Evolutionary conservation across 2,797 vertebrate genomes (phyloP).

Genomic region (Acrossocheilus wenchowensis): DNA sequence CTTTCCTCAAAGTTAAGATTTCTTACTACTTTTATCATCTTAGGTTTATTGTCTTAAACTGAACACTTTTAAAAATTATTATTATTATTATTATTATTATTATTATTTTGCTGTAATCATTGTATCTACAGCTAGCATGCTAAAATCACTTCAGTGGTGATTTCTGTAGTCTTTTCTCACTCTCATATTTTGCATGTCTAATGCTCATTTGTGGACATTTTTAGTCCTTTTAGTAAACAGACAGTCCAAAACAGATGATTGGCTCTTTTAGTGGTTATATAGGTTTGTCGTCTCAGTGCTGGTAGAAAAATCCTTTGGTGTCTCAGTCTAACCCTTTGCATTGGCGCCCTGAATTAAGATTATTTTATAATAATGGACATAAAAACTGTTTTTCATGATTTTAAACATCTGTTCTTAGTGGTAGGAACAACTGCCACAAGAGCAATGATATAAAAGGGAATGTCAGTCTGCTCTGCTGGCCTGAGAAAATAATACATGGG

Average conservation of each 20-base stretch:
- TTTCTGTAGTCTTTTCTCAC: background rate
- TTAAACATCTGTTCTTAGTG: background rate
- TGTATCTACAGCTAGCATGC: background rate
- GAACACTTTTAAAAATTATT: background rate
- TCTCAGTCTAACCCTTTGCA: background rate
- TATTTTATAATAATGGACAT: background rate
- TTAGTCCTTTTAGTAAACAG: background rate
- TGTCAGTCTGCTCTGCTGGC: background rate
- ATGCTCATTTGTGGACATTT: background rate
- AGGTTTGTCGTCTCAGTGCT: background rate
- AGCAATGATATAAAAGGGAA: background rate
- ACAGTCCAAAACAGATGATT: background rate
- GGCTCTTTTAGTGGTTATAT: background rate
- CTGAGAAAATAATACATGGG: conserved; percentile 17
- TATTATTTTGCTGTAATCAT: background rate
- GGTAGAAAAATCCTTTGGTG: background rate
- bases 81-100: no score
- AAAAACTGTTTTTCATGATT: background rate
- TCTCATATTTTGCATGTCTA: background rate
- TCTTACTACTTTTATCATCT: background rate
- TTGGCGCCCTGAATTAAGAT: background rate
- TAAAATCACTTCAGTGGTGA: background rate
- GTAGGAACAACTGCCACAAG: background rate
- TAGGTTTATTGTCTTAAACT: background rate
- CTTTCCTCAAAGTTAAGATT: background rate